These are phyloP conservation scores for Crotalus horridus DNA, from an alignment of 2,113 vertebrate genomes.

Conservation along the genomic window DNA sequence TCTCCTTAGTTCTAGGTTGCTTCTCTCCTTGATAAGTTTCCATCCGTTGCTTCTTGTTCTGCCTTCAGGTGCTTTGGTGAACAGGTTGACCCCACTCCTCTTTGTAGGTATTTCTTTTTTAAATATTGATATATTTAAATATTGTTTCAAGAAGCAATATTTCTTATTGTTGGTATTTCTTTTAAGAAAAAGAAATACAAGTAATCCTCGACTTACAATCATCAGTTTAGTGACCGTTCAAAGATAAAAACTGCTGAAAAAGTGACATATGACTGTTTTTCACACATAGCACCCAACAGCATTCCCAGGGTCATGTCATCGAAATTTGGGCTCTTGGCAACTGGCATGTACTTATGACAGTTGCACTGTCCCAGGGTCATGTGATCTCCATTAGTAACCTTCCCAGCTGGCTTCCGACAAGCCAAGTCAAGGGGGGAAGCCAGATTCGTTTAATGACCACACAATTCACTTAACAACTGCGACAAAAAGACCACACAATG, in stretches of 20 bases:
- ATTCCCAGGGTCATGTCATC: too few species aligned
- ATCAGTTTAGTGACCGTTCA: background rate
- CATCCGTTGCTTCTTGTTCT: background rate
- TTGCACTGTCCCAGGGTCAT: too few species aligned
- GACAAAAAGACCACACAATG: too few species aligned
- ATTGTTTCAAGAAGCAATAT: background rate
- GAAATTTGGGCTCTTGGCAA: too few species aligned
- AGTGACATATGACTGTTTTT: too few species aligned
- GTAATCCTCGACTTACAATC: background rate
- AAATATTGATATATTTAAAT: background rate
- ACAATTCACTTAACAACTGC: background rate
- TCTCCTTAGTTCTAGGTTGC: background rate
- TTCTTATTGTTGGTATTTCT: background rate
- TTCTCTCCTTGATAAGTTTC: background rate
- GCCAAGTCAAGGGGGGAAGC: background rate
- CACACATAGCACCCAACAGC: too few species aligned
- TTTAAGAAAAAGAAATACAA: background rate
- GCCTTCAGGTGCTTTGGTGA: background rate
- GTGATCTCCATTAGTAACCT: too few species aligned
- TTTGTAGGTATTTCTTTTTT: background rate
- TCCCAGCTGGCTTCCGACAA: background rate
- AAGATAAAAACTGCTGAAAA: background rate
- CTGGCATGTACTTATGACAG: too few species aligned
- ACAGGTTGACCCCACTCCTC: background rate
- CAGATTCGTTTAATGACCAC: background rate